These are phyloP conservation scores for Tychaedon coryphoeus DNA, from an alignment of 2,113 vertebrate species.

Conservation along the genomic window DNA sequence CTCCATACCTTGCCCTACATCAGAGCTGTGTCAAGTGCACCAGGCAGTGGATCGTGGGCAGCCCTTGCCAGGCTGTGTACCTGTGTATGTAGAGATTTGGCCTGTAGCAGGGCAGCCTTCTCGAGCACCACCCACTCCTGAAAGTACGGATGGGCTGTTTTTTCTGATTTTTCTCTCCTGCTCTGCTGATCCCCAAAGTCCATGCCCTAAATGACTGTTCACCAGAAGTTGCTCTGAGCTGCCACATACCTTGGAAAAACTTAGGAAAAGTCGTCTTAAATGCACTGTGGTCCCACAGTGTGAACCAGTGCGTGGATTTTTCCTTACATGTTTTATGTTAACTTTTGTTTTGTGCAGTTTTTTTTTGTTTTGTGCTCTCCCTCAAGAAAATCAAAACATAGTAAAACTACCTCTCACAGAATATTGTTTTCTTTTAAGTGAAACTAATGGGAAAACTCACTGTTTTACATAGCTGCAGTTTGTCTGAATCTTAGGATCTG, in stretches of 20 bases:
- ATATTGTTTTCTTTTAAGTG: not conserved
- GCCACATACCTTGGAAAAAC: not conserved
- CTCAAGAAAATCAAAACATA: not conserved
- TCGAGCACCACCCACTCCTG: not conserved
- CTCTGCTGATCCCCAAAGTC: not conserved
- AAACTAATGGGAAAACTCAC: not conserved
- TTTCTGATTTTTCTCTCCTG: not conserved
- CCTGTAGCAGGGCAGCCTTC: not conserved
- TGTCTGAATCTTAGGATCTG: not conserved
- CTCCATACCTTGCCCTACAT: not conserved
- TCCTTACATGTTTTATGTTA: not conserved
- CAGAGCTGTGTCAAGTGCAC: not conserved
- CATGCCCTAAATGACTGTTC: not conserved
- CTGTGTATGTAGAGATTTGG: accelerated
- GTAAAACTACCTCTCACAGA: not conserved
- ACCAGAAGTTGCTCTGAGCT: not conserved
- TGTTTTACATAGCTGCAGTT: not conserved
- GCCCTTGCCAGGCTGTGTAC: not conserved
- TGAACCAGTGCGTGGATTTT: not conserved
- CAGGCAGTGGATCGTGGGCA: not conserved
- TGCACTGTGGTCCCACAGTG: not conserved
- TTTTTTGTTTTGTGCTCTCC: not conserved
- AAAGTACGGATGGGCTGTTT: not conserved
- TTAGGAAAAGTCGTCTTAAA: not conserved
- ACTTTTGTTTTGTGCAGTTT: not conserved